These are phyloP conservation scores for Peucedramus taeniatus DNA, from an alignment of 2,113 vertebrate genomes.

Conservation along the genomic window DNA sequence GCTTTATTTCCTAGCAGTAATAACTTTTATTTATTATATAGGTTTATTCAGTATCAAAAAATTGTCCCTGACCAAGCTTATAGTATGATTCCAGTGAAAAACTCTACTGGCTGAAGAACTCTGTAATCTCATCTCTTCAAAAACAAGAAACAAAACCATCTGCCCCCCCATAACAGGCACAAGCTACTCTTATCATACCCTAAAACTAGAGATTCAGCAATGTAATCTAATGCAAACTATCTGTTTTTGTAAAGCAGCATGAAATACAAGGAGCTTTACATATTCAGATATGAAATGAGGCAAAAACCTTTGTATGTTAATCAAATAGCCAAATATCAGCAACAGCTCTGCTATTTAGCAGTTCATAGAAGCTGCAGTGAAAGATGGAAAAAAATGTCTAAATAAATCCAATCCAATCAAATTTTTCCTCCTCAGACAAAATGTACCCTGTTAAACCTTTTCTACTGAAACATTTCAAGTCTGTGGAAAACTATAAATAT, in stretches of 20 bases:
- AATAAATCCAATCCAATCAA: background rate
- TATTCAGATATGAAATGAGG: background rate
- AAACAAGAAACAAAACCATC: background rate
- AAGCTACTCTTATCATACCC: background rate
- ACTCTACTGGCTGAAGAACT: background rate
- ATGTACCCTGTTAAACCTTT: background rate
- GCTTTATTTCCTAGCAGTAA: accelerated
- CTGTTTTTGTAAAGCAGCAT: background rate
- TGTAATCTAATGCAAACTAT: background rate
- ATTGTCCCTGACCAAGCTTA: background rate
- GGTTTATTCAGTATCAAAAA: background rate
- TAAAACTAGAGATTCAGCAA: background rate
- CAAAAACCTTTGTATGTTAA: background rate
- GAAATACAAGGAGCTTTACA: background rate
- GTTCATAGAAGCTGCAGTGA: background rate
- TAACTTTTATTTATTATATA: background rate
- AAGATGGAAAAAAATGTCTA: background rate
- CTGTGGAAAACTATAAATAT: background rate
- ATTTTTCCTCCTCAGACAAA: background rate
- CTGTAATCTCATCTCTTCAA: background rate
- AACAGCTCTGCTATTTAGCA: background rate
- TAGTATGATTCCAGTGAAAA: background rate
- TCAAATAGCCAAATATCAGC: background rate
- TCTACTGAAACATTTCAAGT: background rate
- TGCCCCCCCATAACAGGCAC: background rate